Base-by-base conservation (phyloP, 2,888 invertebrate genomes). In the Latheticus oryzae region DNA sequence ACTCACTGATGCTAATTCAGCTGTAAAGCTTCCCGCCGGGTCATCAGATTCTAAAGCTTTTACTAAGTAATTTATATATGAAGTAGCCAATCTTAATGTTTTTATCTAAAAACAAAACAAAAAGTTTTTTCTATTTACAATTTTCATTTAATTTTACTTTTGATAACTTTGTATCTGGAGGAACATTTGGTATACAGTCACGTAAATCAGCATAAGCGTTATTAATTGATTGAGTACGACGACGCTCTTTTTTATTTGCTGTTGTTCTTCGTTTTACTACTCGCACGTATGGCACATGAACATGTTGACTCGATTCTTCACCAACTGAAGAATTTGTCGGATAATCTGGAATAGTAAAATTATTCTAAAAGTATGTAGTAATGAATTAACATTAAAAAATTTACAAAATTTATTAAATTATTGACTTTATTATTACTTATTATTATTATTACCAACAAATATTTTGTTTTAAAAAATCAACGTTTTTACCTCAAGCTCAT, bases 171-270 rank as follows among this genome's bases (percentile, higher is more conserved):
- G 97, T 97, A 74, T 97, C 97, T 0, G 93, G 89, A 0, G 97
- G 97, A 1, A 97, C 96, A 73, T 97, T 96, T 0, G 97, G 97
- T 69, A 97, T 97, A 77, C 95, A 93, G 62, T 95, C 95, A 7
- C 97, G 80, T 0, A 97, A 81, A 71, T 94, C 93, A 0, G 94
- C 90, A 76, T 97, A 97, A 0, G 97, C 97, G 42, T 92, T 94
- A 79, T 97, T 97, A 62, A 97, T 97, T 66, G 93, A 94, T 75
- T 93, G 91, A 0, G 97, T 97, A 43, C 97, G 82, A 63, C 95
- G 80, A 5, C 97, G 78, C 75, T 97, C 97, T 76, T 97, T 97
- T 79, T 95, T 95, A 78, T 97, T 97, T 9, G 96, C 96, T 1
- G 95, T 95, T 61, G 89, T 91, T 52, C 95, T 79, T 50, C 92